These are phyloP conservation scores for Cladorhizidae sp. DNA, from an alignment of 37 sponge, comb jelly and placozoan genomes.

Conservation along the genomic window DNA sequence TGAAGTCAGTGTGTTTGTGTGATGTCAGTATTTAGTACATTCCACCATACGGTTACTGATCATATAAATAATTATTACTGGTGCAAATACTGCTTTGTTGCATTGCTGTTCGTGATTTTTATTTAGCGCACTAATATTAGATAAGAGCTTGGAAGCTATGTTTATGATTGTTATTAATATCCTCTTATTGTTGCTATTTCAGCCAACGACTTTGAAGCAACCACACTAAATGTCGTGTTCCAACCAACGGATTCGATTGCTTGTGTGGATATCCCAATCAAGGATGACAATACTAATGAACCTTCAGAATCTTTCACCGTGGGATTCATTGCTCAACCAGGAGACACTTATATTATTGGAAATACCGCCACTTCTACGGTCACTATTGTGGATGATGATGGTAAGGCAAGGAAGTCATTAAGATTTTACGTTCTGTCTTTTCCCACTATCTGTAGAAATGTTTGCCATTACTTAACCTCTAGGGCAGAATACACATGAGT, in stretches of 20 bases:
- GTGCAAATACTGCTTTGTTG: too few relatives aligned
- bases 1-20: too few relatives aligned
- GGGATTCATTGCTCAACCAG: neutral
- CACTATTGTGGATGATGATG: conserved; percentile 50
- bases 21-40: too few relatives aligned
- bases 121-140: too few relatives aligned
- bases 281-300: conserved; percentile 37
- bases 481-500: too few relatives aligned
- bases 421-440: too few relatives aligned
- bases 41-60: too few relatives aligned
- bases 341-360: neutral
- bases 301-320: conserved; percentile 28
- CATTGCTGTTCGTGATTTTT: too few relatives aligned
- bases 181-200: neutral
- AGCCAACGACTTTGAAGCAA: conserved; percentile 23
- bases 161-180: neutral
- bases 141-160: neutral
- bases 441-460: too few relatives aligned
- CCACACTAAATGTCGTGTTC: conserved; percentile 8
- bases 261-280: conserved; percentile 38
- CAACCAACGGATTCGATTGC: conserved; percentile 11
- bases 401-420: too few relatives aligned
- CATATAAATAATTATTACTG: too few relatives aligned
- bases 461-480: too few relatives aligned
- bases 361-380: neutral